Percentiles rank a stretch among this genome's conserved stretches.
phyloP scores from a whole-genome alignment of 1,140 invertebrate species.

The Nebria ingens region DNA sequence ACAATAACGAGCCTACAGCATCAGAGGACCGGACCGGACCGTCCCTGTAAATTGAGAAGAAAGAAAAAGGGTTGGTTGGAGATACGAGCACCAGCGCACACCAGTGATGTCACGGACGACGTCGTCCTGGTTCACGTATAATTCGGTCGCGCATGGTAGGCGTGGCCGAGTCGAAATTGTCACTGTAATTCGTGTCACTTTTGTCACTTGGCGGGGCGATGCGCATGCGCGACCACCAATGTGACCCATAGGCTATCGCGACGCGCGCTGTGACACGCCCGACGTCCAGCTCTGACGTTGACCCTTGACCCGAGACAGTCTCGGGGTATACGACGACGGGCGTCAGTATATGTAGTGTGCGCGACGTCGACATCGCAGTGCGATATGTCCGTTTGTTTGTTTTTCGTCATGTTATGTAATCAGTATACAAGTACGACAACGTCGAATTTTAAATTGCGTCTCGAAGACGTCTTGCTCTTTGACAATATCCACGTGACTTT shows the following conservation, averaged over 20 bases:
- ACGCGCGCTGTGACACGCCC: constrained; percentile 30
- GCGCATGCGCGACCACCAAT: constrained; percentile 28
- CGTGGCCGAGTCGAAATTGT: constrained; percentile 30
- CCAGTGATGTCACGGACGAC: too few relatives aligned
- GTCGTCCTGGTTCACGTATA: background rate
- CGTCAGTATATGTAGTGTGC: too few relatives aligned
- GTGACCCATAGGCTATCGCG: constrained; percentile 34
- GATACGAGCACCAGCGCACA: background rate
- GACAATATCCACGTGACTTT: too few relatives aligned
- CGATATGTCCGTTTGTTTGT: too few relatives aligned
- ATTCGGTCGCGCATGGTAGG: constrained; percentile 22
- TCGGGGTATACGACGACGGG: background rate
- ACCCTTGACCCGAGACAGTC: constrained; percentile 4
- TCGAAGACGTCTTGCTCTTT: background rate
- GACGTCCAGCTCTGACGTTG: constrained; percentile 22
- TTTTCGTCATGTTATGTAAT: background rate
- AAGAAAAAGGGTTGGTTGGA: too few relatives aligned
- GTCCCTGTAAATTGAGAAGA: too few relatives aligned
- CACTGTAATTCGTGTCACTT: constrained; percentile 33
- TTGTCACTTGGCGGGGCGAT: constrained; percentile 28
- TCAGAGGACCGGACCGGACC: too few relatives aligned
- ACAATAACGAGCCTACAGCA: too few relatives aligned
- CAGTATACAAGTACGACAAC: too few relatives aligned
- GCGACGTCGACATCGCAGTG: too few relatives aligned
- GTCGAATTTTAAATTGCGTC: too few relatives aligned